These are phyloP conservation scores for Lymantria dispar DNA, from an alignment of 2,888 invertebrate species.

Conservation along the genomic window DNA sequence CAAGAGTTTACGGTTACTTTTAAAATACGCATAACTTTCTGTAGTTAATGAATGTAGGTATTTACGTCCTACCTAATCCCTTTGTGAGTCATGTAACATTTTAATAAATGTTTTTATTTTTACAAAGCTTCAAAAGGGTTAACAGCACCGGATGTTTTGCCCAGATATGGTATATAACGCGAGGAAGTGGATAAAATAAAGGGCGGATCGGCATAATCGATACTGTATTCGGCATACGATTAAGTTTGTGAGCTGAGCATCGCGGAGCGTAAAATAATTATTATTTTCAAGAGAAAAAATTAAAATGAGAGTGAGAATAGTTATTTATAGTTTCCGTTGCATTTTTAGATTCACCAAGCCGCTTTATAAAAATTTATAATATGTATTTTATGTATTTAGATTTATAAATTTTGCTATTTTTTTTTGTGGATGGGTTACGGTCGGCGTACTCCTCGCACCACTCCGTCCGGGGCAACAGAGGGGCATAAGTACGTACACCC, in stretches of 20 bases:
- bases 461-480: too few relatives aligned
- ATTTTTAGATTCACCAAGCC: too few relatives aligned
- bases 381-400: too few relatives aligned
- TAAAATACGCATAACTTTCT: background rate
- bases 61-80: constrained; percentile 12
- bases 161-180: constrained; percentile 53
- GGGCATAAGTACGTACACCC: too few relatives aligned
- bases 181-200: constrained; percentile 54
- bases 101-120: constrained; percentile 58
- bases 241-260: constrained; percentile 7
- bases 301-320: too few relatives aligned
- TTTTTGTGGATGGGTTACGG: too few relatives aligned
- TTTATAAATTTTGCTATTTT: too few relatives aligned
- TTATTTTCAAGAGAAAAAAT: background rate
- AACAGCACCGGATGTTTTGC: constrained; percentile 65
- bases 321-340: too few relatives aligned
- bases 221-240: constrained; percentile 27
- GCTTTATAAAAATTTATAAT: too few relatives aligned
- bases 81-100: constrained; percentile 63
- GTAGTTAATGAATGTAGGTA: background rate
- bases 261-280: background rate
- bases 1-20: background rate
- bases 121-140: constrained; percentile 65
- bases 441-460: too few relatives aligned
- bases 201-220: constrained; percentile 47